Conservation (phyloP, 2,797 vertebrate species). For the Falco cherrug region DNA sequence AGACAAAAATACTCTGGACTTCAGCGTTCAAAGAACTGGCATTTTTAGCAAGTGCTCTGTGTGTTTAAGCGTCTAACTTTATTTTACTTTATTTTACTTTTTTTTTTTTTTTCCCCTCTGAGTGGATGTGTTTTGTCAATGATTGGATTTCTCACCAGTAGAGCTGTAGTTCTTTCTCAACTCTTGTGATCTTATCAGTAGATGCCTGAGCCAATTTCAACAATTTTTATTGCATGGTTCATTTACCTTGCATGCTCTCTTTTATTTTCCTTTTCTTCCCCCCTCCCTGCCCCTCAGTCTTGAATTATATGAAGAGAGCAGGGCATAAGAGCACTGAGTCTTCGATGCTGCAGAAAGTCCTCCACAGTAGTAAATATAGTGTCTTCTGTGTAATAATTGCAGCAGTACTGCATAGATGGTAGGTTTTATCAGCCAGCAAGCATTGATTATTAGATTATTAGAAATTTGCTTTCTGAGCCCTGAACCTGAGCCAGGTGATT, state of each 20-base stretch:
- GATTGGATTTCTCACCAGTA: neutral
- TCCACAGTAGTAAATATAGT: neutral
- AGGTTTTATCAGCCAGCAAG: neutral
- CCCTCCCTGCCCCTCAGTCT: neutral
- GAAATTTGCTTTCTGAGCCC: neutral
- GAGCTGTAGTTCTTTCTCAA: constrained; percentile 33
- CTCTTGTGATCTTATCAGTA: constrained; percentile 44
- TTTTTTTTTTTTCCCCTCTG: neutral
- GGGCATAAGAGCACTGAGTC: neutral
- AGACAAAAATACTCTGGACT: neutral
- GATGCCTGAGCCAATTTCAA: constrained; percentile 47
- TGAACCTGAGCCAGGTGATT: neutral
- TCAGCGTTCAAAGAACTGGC: neutral
- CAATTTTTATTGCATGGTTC: constrained; percentile 53
- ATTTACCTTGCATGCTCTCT: constrained; percentile 13
- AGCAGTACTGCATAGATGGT: neutral
- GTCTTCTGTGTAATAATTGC: neutral
- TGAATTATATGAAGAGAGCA: neutral
- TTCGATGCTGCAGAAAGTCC: neutral
- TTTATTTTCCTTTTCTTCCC: neutral
- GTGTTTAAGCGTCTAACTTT: neutral
- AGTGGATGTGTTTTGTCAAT: constrained; percentile 24
- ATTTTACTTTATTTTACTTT: neutral
- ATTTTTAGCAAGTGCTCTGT: neutral
- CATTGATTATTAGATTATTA: constrained; percentile 12